phyloP scores from a whole-genome alignment of 2,888 invertebrate species.

The Podotricha telesiphe region DNA sequence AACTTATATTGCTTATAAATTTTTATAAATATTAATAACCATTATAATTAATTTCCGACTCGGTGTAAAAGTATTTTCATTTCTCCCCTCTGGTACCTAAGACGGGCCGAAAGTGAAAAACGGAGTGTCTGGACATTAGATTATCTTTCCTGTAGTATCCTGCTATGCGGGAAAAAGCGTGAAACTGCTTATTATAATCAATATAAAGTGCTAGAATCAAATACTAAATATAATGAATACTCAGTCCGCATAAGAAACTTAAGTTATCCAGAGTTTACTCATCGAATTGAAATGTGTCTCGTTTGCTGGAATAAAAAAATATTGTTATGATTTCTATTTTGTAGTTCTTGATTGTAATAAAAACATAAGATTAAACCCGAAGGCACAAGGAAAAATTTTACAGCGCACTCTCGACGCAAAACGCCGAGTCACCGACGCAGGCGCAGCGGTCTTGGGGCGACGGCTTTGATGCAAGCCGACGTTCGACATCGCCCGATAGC shows the following conservation, averaged over 20 bases:
- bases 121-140: too few relatives aligned
- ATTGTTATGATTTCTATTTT: constrained; percentile 44
- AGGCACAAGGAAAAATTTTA: constrained; percentile 65
- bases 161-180: too few relatives aligned
- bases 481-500: constrained; percentile 78
- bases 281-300: constrained; percentile 6
- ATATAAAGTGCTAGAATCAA: not conserved
- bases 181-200: not conserved
- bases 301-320: constrained; percentile 23
- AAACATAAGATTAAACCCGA: constrained; percentile 42
- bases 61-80: too few relatives aligned
- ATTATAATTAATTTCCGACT: too few relatives aligned
- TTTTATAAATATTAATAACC: too few relatives aligned
- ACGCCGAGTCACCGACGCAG: constrained; percentile 75
- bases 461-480: constrained; percentile 79
- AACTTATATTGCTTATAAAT: too few relatives aligned
- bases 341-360: constrained; percentile 41
- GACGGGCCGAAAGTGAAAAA: too few relatives aligned
- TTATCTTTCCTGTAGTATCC: too few relatives aligned
- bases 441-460: constrained; percentile 65
- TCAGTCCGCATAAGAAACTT: not conserved
- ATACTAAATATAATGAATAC: not conserved
- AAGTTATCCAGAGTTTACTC: not conserved
- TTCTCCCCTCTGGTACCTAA: too few relatives aligned
- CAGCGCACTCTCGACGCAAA: constrained; percentile 57